Conservation (phyloP, 2,797 vertebrate species). For the Sebastes miniatus region DNA sequence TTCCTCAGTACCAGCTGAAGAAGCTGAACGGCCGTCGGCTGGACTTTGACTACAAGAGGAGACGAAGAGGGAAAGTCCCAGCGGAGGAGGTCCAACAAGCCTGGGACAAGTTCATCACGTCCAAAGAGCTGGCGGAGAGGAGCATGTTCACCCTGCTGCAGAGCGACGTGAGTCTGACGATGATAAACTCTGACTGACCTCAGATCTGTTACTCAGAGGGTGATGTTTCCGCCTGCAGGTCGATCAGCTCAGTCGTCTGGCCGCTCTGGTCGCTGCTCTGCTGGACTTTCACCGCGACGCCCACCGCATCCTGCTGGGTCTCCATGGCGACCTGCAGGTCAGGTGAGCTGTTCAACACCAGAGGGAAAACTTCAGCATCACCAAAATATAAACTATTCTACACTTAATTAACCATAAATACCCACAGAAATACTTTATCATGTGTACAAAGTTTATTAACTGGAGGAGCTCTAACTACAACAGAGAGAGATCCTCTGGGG, state of each 20-base stretch:
- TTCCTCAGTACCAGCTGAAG: constrained; percentile 88
- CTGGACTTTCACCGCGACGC: constrained; percentile 89
- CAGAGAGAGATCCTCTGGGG: too few relatives aligned
- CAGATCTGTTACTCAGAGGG: not conserved
- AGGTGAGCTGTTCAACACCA: constrained; percentile 71
- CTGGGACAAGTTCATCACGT: constrained; percentile 86
- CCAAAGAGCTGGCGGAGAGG: constrained; percentile 90
- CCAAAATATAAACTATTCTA: too few relatives aligned
- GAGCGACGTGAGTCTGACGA: constrained; percentile 86
- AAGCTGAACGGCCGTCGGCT: constrained; percentile 92
- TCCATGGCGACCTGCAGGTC: constrained; percentile 85
- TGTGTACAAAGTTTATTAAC: too few relatives aligned
- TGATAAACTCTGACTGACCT: not conserved
- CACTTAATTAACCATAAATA: too few relatives aligned
- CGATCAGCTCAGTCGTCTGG: constrained; percentile 86
- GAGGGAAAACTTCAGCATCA: too few relatives aligned
- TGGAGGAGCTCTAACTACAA: too few relatives aligned
- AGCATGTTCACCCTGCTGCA: constrained; percentile 94
- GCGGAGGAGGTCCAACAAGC: constrained; percentile 87
- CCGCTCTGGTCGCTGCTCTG: constrained; percentile 85
- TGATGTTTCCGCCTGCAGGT: constrained; percentile 70
- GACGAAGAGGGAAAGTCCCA: constrained; percentile 87
- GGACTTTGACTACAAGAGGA: constrained; percentile 95
- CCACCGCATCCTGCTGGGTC: constrained; percentile 84
- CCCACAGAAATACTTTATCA: too few relatives aligned